Base-by-base conservation (phyloP, 2,113 vertebrate species). In the Pollimyrus isidori region DNA sequence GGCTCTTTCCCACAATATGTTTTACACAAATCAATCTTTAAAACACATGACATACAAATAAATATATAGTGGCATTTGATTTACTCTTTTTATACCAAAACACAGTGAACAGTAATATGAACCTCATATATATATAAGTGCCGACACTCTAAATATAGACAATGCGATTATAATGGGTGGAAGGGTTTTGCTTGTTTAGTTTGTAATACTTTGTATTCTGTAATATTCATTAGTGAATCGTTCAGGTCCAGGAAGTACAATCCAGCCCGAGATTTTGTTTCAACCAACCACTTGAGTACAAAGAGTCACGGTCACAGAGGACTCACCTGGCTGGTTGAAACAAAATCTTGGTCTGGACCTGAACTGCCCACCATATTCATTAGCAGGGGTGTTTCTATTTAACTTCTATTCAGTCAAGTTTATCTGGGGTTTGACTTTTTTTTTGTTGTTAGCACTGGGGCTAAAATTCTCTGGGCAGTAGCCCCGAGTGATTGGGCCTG, bases 91-190 rank as follows among this genome's bases (percentile, higher is more conserved):
- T 48, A 58, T 73, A 89, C 17, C 83, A 49, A 76, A 82, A 56
- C 62, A 85, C 82, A 42, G 89, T 89, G 89, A 86, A 76, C 49
- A 21, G 83, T 50, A 69, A 17, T 65, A 89, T 45, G 65, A 89
- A 53, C 89, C 89, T 50, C n/a, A 53, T 89, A 84, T 42, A 85
- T 69, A 69, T 80, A 89, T 62, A 90, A 90, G 86, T 88, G 65
- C 39, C 39, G 85, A 89, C 83, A 65, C 94, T 93, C 94, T 91
- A 94, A 94, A 93, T 92, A 87, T 92, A 91, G 91, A 92, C 90
- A 88, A 65, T 10, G n/a, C 0, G n/a, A 30, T 88, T 49, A 15
- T 26, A 58, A 88, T 19, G 23, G 23, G 13, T 76, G n/a, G 15
- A 69, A 73, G 45, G 65, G 26, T 88, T 88, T 45, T 35, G 39